phyloP scores from a whole-genome alignment of 2,113 vertebrate species.

The Daphoenositta chrysoptera region DNA sequence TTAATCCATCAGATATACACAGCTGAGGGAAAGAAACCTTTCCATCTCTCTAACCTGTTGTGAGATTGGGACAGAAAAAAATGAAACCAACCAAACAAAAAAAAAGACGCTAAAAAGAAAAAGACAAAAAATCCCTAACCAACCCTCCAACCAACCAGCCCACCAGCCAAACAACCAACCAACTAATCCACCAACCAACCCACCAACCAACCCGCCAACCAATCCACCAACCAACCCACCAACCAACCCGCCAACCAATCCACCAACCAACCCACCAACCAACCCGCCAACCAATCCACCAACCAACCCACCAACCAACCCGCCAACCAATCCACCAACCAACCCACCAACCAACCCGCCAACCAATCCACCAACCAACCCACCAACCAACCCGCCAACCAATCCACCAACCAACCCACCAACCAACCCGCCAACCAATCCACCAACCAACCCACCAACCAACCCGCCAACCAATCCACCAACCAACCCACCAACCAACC shows the following conservation, averaged over 20 bases:
- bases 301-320: too few species aligned
- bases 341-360: too few species aligned
- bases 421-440: not conserved
- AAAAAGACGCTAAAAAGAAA: too few species aligned
- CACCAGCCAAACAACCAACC: too few species aligned
- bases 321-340: not conserved
- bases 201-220: not conserved
- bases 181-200: too few species aligned
- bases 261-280: too few species aligned
- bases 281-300: not conserved
- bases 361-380: not conserved
- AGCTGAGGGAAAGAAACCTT: not conserved
- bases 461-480: not conserved
- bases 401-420: too few species aligned
- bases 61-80: not conserved
- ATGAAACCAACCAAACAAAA: not conserved
- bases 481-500: too few species aligned
- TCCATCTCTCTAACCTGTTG: not conserved
- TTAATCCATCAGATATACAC: not conserved
- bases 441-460: too few species aligned
- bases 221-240: too few species aligned
- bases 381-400: not conserved
- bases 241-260: not conserved
- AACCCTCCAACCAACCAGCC: not conserved
- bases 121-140: not conserved